Evolutionary conservation across 2,113 vertebrate genomes (phyloP).

Genomic region (Psittacara wagleri): DNA sequence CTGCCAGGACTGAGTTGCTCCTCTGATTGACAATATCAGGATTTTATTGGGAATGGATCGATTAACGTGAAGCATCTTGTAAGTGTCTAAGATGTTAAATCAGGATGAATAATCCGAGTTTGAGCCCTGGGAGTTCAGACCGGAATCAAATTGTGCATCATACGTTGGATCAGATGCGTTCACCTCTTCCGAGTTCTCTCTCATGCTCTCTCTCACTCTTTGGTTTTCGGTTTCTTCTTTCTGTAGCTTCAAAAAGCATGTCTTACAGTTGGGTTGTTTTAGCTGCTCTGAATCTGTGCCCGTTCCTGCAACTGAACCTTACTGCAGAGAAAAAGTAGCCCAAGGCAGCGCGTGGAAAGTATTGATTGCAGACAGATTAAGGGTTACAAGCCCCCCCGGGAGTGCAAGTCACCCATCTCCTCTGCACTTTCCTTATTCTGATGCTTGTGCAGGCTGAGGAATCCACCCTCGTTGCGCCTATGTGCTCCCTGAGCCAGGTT

Average conservation of each 20-base stretch:
- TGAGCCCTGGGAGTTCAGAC: not conserved
- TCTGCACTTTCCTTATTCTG: not conserved
- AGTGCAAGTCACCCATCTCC: not conserved
- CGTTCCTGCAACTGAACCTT: not conserved
- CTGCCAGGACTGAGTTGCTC: not conserved
- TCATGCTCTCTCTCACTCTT: not conserved
- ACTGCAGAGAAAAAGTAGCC: not conserved
- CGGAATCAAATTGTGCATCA: not conserved
- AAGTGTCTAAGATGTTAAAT: not conserved
- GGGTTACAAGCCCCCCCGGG: not conserved
- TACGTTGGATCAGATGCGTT: not conserved
- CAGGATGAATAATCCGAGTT: not conserved
- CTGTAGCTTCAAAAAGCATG: not conserved
- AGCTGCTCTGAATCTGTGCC: not conserved
- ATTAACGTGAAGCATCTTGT: not conserved
- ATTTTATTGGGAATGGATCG: not conserved
- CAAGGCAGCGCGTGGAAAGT: not conserved
- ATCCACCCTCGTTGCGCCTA: not conserved
- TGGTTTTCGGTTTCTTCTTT: not conserved
- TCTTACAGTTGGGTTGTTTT: not conserved
- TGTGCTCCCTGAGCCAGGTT: not conserved
- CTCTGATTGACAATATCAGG: not conserved
- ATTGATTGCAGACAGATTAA: not conserved
- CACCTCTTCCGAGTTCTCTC: not conserved
- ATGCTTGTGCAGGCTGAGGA: not conserved